These are phyloP conservation scores for Strigamia transsilvanica DNA, from an alignment of 2,888 invertebrate genomes.

Conservation along the genomic window DNA sequence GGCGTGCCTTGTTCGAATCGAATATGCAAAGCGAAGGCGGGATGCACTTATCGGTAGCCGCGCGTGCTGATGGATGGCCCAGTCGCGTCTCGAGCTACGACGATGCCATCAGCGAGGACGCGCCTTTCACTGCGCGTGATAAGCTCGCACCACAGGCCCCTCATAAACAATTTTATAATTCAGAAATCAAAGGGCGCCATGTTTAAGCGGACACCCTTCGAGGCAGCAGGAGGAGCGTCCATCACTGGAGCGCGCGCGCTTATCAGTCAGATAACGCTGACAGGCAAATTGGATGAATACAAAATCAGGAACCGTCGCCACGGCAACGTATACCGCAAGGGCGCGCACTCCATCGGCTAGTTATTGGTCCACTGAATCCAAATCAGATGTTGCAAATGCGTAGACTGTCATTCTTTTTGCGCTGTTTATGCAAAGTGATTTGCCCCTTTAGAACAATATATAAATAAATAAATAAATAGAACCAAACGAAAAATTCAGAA, in stretches of 20 bases:
- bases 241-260: conserved; percentile 43
- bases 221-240: conserved; percentile 45
- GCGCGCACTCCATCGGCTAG: conserved; percentile 9
- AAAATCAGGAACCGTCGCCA: conserved; percentile 48
- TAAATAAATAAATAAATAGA: background rate
- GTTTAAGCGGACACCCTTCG: conserved; percentile 48
- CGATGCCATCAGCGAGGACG: conserved; percentile 50
- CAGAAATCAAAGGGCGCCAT: conserved; percentile 46
- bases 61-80: conserved; percentile 37
- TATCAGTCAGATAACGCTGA: conserved; percentile 50
- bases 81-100: conserved; percentile 32
- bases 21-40: conserved; percentile 49
- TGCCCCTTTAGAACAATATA: background rate
- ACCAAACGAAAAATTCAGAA: background rate
- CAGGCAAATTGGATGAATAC: conserved; percentile 51
- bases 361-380: conserved; percentile 32
- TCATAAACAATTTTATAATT: conserved; percentile 51
- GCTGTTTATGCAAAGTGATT: background rate
- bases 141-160: conserved; percentile 49
- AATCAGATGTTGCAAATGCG: conserved; percentile 6
- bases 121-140: conserved; percentile 50
- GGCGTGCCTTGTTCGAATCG: conserved; percentile 48
- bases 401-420: background rate
- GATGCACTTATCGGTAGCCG: conserved; percentile 31
- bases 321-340: conserved; percentile 41